phyloP scores from a whole-genome alignment of 2,113 vertebrate genomes.

The Felis catus region F.catus_Fca126_mat1.0 CM031413.1:62291501-62292000 shows the following conservation, averaged over 20 bases:
- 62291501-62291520: background rate
- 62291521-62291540: background rate
- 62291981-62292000: background rate
- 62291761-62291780: background rate
- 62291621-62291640: background rate
- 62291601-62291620: background rate
- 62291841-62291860: background rate
- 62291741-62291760: too few relatives aligned
- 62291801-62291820: background rate
- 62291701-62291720: background rate
- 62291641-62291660: too few relatives aligned
- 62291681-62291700: background rate
- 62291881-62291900: background rate
- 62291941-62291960: background rate
- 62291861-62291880: background rate
- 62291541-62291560: background rate
- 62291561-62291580: background rate
- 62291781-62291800: background rate
- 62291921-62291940: background rate
- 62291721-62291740: too few relatives aligned
- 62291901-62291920: background rate
- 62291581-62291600: background rate
- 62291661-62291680: background rate
- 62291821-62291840: too few relatives aligned
- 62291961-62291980: background rate